These are phyloP conservation scores for Drosophila sucinea DNA, from an alignment of 1,140 invertebrate genomes.

Conservation along the genomic window DNA sequence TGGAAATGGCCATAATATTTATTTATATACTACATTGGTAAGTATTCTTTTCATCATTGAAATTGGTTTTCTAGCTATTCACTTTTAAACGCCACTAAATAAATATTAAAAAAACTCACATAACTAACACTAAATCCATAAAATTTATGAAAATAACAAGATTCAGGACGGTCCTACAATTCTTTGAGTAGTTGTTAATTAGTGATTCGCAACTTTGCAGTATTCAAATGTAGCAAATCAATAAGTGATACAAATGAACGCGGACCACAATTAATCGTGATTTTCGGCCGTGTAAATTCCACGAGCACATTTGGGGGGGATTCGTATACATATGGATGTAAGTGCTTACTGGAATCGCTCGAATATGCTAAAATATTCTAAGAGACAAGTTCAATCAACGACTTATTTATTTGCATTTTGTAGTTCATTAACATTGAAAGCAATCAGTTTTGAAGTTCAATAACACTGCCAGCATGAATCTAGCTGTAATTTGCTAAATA, in stretches of 20 bases:
- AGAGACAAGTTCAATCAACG: slow-evolving; percentile 52
- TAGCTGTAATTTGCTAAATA: slow-evolving; percentile 5
- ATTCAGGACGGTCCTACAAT: too few relatives aligned
- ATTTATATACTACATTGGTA: too few relatives aligned
- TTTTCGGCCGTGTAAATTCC: slow-evolving; percentile 5
- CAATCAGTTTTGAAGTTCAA: slow-evolving; percentile 51
- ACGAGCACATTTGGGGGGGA: neutral
- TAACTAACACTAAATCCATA: too few relatives aligned
- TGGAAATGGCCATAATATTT: too few relatives aligned
- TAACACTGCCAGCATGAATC: slow-evolving; percentile 36
- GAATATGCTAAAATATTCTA: slow-evolving; percentile 45
- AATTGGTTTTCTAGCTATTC: too few relatives aligned
- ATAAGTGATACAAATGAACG: neutral
- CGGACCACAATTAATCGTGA: slow-evolving; percentile 10
- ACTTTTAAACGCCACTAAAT: too few relatives aligned
- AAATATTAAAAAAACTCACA: too few relatives aligned
- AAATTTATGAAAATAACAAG: too few relatives aligned
- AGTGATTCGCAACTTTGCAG: neutral
- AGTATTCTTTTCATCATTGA: too few relatives aligned
- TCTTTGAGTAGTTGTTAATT: neutral
- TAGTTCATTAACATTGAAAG: slow-evolving; percentile 38
- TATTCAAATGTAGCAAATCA: neutral
- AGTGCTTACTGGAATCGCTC: slow-evolving; percentile 15
- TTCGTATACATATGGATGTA: slow-evolving; percentile 21
- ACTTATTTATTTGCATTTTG: slow-evolving; percentile 49